Percentiles rank a stretch among this genome's conserved stretches.
Conservation (phyloP, 1,140 invertebrate genomes). For the Drosophila varians region DNA sequence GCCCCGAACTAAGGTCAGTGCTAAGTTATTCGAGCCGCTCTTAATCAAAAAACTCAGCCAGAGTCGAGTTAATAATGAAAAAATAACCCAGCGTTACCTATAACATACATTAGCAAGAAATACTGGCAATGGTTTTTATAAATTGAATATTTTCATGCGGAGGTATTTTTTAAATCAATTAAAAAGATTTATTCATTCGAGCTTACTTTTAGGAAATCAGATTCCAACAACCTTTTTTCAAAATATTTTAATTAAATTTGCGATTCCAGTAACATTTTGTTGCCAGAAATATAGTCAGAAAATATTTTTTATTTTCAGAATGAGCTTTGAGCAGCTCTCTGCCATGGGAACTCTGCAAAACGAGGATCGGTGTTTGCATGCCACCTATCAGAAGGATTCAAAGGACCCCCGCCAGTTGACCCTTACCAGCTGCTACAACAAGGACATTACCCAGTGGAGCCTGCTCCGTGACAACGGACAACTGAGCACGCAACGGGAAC, state of each 20-base stretch:
- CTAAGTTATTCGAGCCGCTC: not conserved
- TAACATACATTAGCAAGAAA: not conserved
- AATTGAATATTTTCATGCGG: not conserved
- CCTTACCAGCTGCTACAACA: constrained; percentile 52
- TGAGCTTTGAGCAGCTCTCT: constrained; percentile 49
- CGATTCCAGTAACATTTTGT: too few species aligned
- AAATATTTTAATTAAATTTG: too few species aligned
- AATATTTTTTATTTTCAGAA: constrained; percentile 44
- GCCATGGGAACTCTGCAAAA: constrained; percentile 59
- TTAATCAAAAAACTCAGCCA: not conserved
- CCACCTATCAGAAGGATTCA: not conserved
- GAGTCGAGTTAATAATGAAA: not conserved
- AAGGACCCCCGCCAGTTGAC: not conserved
- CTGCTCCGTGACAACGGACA: constrained; percentile 48
- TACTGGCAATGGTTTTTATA: not conserved
- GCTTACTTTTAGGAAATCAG: too few species aligned
- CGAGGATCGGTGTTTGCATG: constrained; percentile 59
- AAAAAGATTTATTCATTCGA: too few species aligned
- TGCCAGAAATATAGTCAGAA: too few species aligned
- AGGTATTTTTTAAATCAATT: too few species aligned
- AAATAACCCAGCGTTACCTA: not conserved
- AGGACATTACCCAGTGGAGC: constrained; percentile 61
- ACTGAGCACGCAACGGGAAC: constrained; percentile 22
- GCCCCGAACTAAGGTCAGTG: constrained; percentile 72
- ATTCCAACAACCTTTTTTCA: too few species aligned